A percentile compares a stretch with the other conserved stretches of the same genome.
phyloP scores from a whole-genome alignment of 2,888 invertebrate genomes.

The Petrolisthes manimaculis region DNA sequence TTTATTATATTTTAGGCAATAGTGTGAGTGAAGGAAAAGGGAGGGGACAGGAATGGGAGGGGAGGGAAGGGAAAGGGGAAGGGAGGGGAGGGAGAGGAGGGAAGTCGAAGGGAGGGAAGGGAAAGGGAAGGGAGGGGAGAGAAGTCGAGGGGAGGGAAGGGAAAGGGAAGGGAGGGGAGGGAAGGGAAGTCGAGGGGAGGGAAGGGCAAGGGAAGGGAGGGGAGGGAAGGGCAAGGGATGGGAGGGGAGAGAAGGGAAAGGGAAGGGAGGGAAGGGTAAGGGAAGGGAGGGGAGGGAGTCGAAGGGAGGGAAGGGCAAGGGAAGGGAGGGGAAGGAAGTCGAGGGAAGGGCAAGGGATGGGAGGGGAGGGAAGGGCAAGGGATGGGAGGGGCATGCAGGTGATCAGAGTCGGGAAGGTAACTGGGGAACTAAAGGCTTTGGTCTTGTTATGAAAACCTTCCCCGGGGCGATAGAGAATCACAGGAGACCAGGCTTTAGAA shows the following conservation, averaged over 20 bases:
- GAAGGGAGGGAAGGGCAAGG: not conserved
- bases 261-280: not conserved
- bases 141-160: not conserved
- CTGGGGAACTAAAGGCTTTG: not conserved
- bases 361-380: slow-evolving; percentile 15
- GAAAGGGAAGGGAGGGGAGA: not conserved
- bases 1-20: no score
- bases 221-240: not conserved
- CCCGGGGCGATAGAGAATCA: no score
- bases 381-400: not conserved
- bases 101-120: not conserved
- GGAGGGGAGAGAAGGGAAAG: slow-evolving; percentile 4
- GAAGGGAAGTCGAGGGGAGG: not conserved
- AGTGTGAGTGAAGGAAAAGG: not conserved
- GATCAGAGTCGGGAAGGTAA: not conserved
- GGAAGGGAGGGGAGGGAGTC: not conserved
- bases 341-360: not conserved
- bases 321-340: not conserved
- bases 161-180: not conserved
- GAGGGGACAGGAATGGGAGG: not conserved
- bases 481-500: no score
- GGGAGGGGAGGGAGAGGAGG: not conserved
- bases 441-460: no score
- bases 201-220: not conserved
- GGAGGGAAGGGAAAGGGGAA: not conserved